Evolutionary conservation across 2,113 vertebrate species (phyloP).

Genomic region (Leptodactylus fuscus): DNA sequence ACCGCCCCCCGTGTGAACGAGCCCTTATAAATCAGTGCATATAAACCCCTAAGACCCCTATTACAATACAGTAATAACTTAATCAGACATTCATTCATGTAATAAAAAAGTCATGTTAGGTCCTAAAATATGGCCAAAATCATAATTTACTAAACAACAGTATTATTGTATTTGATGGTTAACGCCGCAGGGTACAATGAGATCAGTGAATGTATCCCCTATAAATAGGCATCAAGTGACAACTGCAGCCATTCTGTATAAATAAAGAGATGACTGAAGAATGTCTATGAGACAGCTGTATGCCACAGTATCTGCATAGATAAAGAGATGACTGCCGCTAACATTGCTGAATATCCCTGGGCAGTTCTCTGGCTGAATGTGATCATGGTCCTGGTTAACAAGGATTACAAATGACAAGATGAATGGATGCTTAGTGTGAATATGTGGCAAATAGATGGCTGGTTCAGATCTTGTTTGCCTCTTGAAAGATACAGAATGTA

Average conservation of each 20-base stretch:
- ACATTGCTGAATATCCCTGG: not conserved
- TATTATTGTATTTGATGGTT: not conserved
- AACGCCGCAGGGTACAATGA: too few species aligned
- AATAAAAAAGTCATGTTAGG: too few species aligned
- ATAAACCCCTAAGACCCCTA: too few species aligned
- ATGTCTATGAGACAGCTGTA: not conserved
- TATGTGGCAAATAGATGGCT: not conserved
- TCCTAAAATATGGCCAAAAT: too few species aligned
- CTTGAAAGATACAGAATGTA: not conserved
- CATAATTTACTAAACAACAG: not conserved
- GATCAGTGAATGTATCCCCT: not conserved
- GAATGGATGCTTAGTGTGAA: not conserved
- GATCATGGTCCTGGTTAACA: not conserved
- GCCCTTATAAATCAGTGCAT: too few species aligned
- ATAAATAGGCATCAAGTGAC: not conserved
- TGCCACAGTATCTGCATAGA: not conserved
- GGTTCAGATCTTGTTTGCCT: not conserved
- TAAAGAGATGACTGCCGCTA: not conserved
- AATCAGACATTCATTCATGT: too few species aligned
- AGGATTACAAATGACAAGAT: not conserved
- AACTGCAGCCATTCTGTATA: not conserved
- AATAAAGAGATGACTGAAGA: conserved; percentile 19
- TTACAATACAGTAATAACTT: too few species aligned
- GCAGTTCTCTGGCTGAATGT: conserved; percentile 3
- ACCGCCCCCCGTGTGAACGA: too few species aligned